phyloP scores from a whole-genome alignment of 2,888 invertebrate species.

The Chymomyza fuscimana region DNA sequence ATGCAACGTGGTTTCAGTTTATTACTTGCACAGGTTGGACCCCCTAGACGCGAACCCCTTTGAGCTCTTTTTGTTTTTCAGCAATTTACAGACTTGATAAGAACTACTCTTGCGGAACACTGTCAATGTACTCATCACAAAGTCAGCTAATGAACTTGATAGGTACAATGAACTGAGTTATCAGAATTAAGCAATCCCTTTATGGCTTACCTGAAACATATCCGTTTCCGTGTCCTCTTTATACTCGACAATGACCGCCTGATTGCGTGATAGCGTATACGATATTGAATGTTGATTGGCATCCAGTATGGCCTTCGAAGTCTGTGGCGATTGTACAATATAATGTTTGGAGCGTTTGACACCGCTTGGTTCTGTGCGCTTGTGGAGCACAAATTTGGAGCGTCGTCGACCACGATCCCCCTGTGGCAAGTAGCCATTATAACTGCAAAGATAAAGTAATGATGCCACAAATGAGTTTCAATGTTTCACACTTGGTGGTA shows the following conservation, averaged over 20 bases:
- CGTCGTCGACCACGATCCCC: conserved; percentile 95
- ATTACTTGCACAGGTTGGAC: too few relatives aligned
- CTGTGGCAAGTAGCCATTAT: conserved; percentile 95
- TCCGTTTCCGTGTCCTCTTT: conserved; percentile 96
- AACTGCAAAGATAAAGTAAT: conserved; percentile 81
- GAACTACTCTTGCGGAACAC: background rate
- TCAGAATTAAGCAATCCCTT: background rate
- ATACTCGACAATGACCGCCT: conserved; percentile 99
- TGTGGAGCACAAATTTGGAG: conserved; percentile 95
- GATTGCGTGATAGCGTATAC: conserved; percentile 96
- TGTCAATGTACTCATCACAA: background rate
- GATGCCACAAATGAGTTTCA: conserved; percentile 6
- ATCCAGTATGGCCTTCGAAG: conserved; percentile 96
- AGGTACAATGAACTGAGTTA: background rate
- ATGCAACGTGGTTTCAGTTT: too few relatives aligned
- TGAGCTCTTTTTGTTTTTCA: background rate
- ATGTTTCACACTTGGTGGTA: background rate
- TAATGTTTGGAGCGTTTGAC: conserved; percentile 97
- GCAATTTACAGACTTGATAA: background rate
- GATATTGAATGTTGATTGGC: conserved; percentile 97
- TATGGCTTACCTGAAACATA: conserved; percentile 95
- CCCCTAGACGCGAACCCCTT: too few relatives aligned
- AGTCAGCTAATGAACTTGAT: background rate
- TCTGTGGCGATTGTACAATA: conserved; percentile 96
- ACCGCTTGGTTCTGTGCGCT: conserved; percentile 92